Evolutionary conservation across 2,797 vertebrate species (phyloP), one percentile per base, ranked within the genome.

Genomic region (Spea hammondii): DNA sequence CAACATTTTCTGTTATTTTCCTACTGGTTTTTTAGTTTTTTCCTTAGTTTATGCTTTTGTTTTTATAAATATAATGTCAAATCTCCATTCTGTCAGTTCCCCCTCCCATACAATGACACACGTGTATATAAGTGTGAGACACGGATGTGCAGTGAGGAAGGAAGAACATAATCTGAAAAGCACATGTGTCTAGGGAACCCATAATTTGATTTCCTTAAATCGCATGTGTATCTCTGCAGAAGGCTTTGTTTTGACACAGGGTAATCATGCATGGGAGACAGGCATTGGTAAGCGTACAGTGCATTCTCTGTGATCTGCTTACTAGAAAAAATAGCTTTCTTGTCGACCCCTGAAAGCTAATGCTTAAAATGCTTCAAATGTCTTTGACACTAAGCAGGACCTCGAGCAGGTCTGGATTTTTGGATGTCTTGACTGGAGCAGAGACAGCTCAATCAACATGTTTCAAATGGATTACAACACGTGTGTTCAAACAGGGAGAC

Each of bases 211-310:
- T 12, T 8, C 54, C 12, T 6, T 6, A 46, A 14, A 12, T 64
- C 46, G 12, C 47, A 6, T 48, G 47, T 62, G 14, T 62, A 6
- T 13, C 8, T 5, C 60, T 44, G 50, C 14, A 50, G 32, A 32
- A 48, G 45, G 5, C 5, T 14, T 55, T 78, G 76, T 72, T 65
- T 65, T 78, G 76, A 72, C 76, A 66, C 60, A 32, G 2, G 53
- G 76, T 65, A 78, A 71, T 77, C 76, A 46, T 47, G 48, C 3
- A 14, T 64, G 57, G 5, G 7, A 70, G 57, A 50, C 55, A 8
- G 13, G 47, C n/a, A 49, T 62, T 62, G 51, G 66, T 7, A 17
- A 5, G 46, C 17, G 11, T 11, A 5, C 3, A 12, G 51, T 1
- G 32, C 12, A 68, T 17, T 12, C 13, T 10, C 60, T 8, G 13